These are phyloP conservation scores for Lacanobia oleracea DNA, from an alignment of 2,888 invertebrate species.

Conservation along the genomic window DNA sequence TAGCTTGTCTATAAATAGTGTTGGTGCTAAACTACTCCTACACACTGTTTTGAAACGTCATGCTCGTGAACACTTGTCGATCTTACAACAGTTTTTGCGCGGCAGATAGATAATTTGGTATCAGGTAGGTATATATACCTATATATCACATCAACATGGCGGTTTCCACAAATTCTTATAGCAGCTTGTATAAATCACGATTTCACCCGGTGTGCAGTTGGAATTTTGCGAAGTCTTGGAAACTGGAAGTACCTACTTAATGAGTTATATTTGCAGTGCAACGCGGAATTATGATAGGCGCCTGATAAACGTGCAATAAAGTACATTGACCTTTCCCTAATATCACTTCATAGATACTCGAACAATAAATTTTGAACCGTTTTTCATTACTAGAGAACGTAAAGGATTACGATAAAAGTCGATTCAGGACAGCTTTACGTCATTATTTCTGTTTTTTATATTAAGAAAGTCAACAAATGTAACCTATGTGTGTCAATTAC, in stretches of 20 bases:
- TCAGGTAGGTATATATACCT: too few species aligned
- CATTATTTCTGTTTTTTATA: too few species aligned
- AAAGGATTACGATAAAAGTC: too few species aligned
- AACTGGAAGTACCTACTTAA: slow-evolving; percentile 21
- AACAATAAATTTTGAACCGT: too few species aligned
- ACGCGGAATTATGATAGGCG: slow-evolving; percentile 8
- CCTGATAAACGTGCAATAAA: too few species aligned
- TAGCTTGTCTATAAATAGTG: slow-evolving; percentile 61
- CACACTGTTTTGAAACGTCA: slow-evolving; percentile 36
- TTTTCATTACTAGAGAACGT: too few species aligned
- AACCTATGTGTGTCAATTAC: too few species aligned
- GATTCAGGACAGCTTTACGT: too few species aligned
- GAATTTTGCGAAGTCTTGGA: slow-evolving; percentile 18
- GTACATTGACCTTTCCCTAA: too few species aligned
- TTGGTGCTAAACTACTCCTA: slow-evolving; percentile 29
- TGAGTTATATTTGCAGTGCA: slow-evolving; percentile 19
- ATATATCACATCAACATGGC: neutral
- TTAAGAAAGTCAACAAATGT: too few species aligned
- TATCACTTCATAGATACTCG: too few species aligned
- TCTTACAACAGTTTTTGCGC: neutral
- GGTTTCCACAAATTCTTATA: slow-evolving; percentile 26
- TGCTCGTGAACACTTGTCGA: slow-evolving; percentile 17
- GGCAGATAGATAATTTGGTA: neutral
- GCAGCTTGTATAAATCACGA: slow-evolving; percentile 34
- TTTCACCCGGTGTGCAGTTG: slow-evolving; percentile 5